Evolutionary conservation across 1,140 invertebrate genomes (phyloP).

Genomic region (Ectropis grisescens): DNA sequence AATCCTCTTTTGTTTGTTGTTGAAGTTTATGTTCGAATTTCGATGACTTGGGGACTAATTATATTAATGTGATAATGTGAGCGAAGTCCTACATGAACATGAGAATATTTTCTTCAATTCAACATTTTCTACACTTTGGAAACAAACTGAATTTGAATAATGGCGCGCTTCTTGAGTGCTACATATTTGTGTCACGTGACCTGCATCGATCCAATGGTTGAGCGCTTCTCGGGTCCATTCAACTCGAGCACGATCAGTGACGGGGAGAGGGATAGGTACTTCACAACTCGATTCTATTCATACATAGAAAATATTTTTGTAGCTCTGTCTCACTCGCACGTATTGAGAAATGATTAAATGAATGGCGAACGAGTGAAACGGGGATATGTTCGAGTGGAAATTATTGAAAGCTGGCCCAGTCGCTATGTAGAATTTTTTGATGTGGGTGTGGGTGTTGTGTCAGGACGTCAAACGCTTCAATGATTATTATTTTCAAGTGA

Average conservation of each 20-base stretch:
- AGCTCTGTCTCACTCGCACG: slow-evolving; percentile 47
- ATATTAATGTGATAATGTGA: too few relatives aligned
- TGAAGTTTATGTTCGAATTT: too few relatives aligned
- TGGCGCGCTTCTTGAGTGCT: slow-evolving; percentile 18
- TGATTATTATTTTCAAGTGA: slow-evolving; percentile 68
- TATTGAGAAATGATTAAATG: slow-evolving; percentile 67
- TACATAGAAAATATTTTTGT: slow-evolving; percentile 66
- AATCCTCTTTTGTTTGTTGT: too few relatives aligned
- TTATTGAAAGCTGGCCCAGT: slow-evolving; percentile 64
- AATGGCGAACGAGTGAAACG: slow-evolving; percentile 66
- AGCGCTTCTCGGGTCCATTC: slow-evolving; percentile 70
- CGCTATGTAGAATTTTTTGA: slow-evolving; percentile 69
- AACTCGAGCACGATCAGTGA: slow-evolving; percentile 61
- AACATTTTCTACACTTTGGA: too few relatives aligned
- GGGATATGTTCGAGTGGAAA: slow-evolving; percentile 66
- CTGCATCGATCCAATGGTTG: slow-evolving; percentile 68
- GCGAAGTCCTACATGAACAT: too few relatives aligned
- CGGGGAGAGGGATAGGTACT: slow-evolving; percentile 65
- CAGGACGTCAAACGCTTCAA: slow-evolving; percentile 66
- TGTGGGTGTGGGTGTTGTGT: slow-evolving; percentile 70
- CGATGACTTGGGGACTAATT: too few relatives aligned
- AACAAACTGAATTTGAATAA: too few relatives aligned
- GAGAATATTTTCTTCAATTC: too few relatives aligned
- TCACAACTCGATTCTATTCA: slow-evolving; percentile 66
- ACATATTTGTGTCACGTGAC: slow-evolving; percentile 65